phyloP scores from a whole-genome alignment of 2,113 vertebrate genomes.

The Rhinolophus ferrumequinum region DNA sequence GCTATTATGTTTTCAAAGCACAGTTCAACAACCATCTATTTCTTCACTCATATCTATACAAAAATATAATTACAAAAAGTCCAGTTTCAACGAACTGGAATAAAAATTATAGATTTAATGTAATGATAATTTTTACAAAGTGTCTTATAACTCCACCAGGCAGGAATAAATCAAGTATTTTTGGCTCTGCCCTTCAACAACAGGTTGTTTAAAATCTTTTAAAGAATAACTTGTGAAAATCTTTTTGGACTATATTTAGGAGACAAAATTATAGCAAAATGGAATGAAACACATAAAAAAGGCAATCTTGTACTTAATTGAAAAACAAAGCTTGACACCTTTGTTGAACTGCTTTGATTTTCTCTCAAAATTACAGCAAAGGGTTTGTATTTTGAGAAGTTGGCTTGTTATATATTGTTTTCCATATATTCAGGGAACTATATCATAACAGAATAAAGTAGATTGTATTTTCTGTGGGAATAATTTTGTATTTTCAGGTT shows the following conservation, averaged over 20 bases:
- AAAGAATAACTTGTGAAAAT: background rate
- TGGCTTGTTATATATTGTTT: background rate
- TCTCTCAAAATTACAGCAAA: background rate
- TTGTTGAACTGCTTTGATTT: background rate
- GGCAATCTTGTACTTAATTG: background rate
- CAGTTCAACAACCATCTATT: background rate
- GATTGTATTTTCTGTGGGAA: background rate
- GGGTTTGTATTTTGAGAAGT: background rate
- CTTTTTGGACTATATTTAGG: background rate
- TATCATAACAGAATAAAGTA: background rate
- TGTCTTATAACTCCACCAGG: background rate
- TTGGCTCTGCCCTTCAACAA: background rate
- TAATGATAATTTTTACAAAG: background rate
- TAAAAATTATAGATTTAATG: slow-evolving; percentile 12
- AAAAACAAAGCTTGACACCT: background rate
- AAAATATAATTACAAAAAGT: slow-evolving; percentile 20
- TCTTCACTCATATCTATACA: background rate
- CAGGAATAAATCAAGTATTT: background rate
- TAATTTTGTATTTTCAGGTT: background rate
- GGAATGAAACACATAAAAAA: background rate
- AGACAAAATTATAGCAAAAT: background rate
- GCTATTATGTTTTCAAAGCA: slow-evolving; percentile 10
- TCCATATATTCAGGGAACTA: background rate
- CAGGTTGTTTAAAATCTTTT: background rate
- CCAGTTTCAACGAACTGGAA: background rate